phyloP scores from a whole-genome alignment of 2,888 invertebrate species.

The Tetropium fuscum region DNA sequence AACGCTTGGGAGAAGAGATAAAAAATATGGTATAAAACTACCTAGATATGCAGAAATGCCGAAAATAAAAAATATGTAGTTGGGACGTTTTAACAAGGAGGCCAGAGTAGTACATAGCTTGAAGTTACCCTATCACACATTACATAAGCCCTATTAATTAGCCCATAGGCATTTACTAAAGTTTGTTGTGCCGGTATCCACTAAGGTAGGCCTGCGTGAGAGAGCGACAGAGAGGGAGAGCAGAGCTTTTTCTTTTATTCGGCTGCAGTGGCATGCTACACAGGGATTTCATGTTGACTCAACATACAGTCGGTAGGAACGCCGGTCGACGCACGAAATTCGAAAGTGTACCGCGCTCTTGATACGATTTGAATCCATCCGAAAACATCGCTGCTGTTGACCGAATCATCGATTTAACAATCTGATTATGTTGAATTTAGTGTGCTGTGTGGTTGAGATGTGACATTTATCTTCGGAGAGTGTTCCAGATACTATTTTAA shows the following conservation, averaged over 20 bases:
- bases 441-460: slow-evolving; percentile 22
- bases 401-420: slow-evolving; percentile 21
- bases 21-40: no score
- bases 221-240: slow-evolving; percentile 38
- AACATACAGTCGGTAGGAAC: slow-evolving; percentile 23
- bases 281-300: slow-evolving; percentile 39
- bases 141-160: slow-evolving; percentile 13
- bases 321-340: slow-evolving; percentile 23
- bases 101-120: not conserved
- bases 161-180: slow-evolving; percentile 9
- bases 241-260: slow-evolving; percentile 34
- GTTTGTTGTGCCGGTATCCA: slow-evolving; percentile 22
- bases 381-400: slow-evolving; percentile 13
- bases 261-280: slow-evolving; percentile 40
- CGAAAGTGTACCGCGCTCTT: slow-evolving; percentile 22
- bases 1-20: no score
- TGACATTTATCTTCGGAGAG: slow-evolving; percentile 17
- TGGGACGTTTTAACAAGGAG: no score
- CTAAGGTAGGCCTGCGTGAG: slow-evolving; percentile 31
- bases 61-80: no score
- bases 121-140: slow-evolving; percentile 5
- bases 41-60: no score
- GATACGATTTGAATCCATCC: slow-evolving; percentile 1
- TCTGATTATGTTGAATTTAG: slow-evolving; percentile 4
- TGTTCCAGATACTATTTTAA: slow-evolving; percentile 4